These are phyloP conservation scores for Drosophila kohkoa DNA, from an alignment of 1,140 invertebrate species.

Conservation along the genomic window DNA sequence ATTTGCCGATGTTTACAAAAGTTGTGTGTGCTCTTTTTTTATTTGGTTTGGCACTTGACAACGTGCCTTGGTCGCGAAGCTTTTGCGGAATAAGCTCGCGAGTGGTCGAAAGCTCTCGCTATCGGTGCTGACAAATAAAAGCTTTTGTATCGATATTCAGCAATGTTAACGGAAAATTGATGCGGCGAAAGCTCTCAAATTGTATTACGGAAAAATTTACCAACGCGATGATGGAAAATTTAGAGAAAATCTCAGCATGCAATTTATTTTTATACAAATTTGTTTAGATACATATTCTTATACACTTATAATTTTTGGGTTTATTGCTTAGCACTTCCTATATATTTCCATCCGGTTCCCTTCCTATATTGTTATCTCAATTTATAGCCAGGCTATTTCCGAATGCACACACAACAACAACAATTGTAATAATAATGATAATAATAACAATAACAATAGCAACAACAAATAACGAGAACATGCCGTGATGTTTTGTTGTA, in stretches of 20 bases:
- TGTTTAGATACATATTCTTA: not conserved
- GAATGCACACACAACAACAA: not conserved
- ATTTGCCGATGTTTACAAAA: constrained; percentile 26
- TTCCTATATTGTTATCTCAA: constrained; percentile 9
- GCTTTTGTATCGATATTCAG: constrained; percentile 27
- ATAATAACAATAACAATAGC: too few species aligned
- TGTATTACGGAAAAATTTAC: not conserved
- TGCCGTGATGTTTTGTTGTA: constrained; percentile 16
- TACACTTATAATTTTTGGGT: not conserved
- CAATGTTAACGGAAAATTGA: constrained; percentile 30
- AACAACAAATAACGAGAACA: constrained; percentile 12
- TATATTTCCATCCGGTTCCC: constrained; percentile 4
- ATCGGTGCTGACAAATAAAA: constrained; percentile 32
- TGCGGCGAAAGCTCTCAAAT: constrained; percentile 14
- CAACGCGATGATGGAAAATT: too few species aligned
- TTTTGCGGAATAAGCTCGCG: constrained; percentile 47
- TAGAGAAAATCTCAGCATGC: too few species aligned
- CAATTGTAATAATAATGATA: too few species aligned
- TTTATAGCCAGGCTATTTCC: constrained; percentile 8
- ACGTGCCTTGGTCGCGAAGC: constrained; percentile 43
- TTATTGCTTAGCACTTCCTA: not conserved
- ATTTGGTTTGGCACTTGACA: not conserved
- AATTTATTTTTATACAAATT: too few species aligned
- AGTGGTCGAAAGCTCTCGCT: constrained; percentile 35
- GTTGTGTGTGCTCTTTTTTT: constrained; percentile 4